These are phyloP conservation scores for Chinchilla lanigera DNA, from an alignment of 2,113 vertebrate species.

Conservation along the genomic window DNA sequence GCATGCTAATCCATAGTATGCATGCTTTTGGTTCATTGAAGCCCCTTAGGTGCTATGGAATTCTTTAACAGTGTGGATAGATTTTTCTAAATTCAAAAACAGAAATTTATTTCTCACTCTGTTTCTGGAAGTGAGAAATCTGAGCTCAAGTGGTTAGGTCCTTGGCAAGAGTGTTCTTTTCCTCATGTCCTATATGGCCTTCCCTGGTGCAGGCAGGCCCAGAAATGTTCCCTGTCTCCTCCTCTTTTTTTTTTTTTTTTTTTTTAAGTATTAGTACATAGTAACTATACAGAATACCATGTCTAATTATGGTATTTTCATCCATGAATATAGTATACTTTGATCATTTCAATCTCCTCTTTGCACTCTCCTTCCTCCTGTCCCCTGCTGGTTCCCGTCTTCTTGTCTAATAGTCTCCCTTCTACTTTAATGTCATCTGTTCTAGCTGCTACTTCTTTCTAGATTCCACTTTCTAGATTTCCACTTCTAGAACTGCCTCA, in stretches of 20 bases:
- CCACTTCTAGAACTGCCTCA: too few relatives aligned
- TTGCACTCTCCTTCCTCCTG: not conserved
- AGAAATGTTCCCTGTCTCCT: not conserved
- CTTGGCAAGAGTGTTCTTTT: not conserved
- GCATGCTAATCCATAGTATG: not conserved
- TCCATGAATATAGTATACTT: not conserved
- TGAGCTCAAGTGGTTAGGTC: not conserved
- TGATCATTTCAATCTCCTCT: not conserved
- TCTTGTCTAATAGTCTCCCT: not conserved
- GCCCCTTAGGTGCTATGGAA: not conserved
- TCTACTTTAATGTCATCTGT: not conserved
- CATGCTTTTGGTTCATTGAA: not conserved
- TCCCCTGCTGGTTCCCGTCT: not conserved
- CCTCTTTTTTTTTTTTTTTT: too few relatives aligned
- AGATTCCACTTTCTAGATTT: too few relatives aligned
- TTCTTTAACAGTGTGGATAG: slow-evolving; percentile 41
- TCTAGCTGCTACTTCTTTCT: not conserved
- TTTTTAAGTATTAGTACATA: not conserved
- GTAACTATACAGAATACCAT: not conserved
- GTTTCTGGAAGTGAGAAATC: not conserved
- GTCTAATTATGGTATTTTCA: not conserved
- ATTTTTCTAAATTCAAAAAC: not conserved
- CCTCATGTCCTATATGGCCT: not conserved
- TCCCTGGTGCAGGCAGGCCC: not conserved
- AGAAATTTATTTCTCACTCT: not conserved